phyloP scores from a whole-genome alignment of 2,113 vertebrate species.

The Nesogale talazaci region DNA sequence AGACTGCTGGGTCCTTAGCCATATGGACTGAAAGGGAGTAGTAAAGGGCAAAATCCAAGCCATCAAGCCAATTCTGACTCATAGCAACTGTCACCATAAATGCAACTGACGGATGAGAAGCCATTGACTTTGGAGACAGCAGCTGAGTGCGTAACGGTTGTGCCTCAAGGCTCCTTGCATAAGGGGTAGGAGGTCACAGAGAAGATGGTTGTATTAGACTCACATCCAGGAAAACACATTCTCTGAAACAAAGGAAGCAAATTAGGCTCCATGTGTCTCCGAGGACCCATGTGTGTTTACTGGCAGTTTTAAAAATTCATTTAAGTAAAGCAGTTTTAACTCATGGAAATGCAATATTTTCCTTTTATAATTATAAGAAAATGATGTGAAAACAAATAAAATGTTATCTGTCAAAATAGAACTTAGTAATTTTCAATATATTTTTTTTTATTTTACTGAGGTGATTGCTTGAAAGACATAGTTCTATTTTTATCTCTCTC shows the following conservation, averaged over 20 bases:
- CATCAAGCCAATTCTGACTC: neutral
- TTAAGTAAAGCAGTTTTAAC: constrained; percentile 41
- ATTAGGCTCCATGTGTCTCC: neutral
- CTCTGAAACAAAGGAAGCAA: neutral
- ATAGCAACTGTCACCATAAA: neutral
- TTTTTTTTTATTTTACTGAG: neutral
- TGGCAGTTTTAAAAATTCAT: neutral
- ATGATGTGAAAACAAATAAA: neutral
- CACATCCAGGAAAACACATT: neutral
- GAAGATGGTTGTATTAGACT: neutral
- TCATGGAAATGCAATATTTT: neutral
- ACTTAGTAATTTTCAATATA: neutral
- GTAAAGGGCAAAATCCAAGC: neutral
- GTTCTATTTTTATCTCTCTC: neutral
- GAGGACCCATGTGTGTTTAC: neutral
- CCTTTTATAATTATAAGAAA: neutral
- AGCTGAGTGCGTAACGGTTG: neutral
- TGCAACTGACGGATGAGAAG: neutral
- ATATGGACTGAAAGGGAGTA: neutral
- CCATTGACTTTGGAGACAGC: neutral
- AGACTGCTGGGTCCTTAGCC: neutral
- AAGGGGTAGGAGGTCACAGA: neutral
- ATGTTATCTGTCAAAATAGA: neutral
- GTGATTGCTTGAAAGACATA: neutral
- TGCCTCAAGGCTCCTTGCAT: neutral